These are phyloP conservation scores for Meleagris gallopavo DNA, from an alignment of 2,113 vertebrate species.

Conservation along the genomic window DNA sequence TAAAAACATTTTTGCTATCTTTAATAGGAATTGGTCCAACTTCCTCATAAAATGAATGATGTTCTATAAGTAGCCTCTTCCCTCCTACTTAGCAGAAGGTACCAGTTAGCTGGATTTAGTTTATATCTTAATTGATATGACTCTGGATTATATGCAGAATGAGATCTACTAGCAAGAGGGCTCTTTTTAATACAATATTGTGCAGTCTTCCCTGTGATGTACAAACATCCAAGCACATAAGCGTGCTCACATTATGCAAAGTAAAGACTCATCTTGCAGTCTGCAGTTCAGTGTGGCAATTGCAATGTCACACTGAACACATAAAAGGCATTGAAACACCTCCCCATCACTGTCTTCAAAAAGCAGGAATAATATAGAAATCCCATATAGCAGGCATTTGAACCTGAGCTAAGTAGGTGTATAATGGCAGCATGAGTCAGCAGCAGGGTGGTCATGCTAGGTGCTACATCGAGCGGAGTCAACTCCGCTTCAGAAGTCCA, in stretches of 20 bases:
- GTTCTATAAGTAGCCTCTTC: background rate
- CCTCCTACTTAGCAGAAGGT: background rate
- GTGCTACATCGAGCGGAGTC: background rate
- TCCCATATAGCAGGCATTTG: background rate
- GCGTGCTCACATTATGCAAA: background rate
- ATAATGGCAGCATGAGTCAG: background rate
- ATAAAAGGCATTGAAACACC: background rate
- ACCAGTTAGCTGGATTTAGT: accelerated
- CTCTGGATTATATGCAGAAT: background rate
- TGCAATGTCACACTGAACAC: background rate
- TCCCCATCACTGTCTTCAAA: background rate
- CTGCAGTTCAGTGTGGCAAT: background rate
- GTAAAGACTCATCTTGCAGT: background rate
- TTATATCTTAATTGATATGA: background rate
- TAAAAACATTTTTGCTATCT: background rate
- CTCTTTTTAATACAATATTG: background rate
- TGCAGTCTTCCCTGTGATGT: background rate
- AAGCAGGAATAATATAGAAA: background rate
- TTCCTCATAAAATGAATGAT: background rate
- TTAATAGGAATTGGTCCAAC: background rate
- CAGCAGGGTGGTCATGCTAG: background rate
- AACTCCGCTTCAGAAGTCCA: background rate
- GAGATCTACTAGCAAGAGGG: background rate
- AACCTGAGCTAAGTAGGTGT: background rate
- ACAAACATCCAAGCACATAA: background rate